Evolutionary conservation across 2,888 invertebrate genomes (phyloP), one percentile per base, ranked within the genome.

Genomic region (Chrysina gloriosa): DNA sequence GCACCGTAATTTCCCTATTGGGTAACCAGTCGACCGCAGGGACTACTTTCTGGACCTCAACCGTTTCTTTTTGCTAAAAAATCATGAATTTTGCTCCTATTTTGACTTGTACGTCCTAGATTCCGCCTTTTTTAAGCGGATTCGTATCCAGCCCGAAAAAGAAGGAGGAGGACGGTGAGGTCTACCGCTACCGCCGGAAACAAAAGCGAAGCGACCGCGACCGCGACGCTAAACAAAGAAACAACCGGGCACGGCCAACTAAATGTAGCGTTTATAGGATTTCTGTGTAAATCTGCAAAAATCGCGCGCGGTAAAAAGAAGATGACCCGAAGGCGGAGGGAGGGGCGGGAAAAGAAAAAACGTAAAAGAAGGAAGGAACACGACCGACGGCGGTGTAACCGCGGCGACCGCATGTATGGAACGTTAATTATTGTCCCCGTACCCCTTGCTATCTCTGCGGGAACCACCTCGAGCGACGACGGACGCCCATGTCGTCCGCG

Each of bases 221-320:
- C 50, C 27, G 27, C 25, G 48, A 50, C 48, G 48, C 50, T 21
- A 16, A 58, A 58, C 58, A 58, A 58, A 39, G 31, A 58, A 52
- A 31, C 23, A 58, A 58, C 39, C 42, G 39, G 58, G 23, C 58
- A 23, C 39, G 14, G 39, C 58, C 25, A 58, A 58, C 58, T 58
- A 58, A 58, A 58, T 58, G 58, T 36, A 58, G 39, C 58, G 39
- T 58, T 58, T 58, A 58, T 58, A 58, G 39, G 58, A 58, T 58
- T 58, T 58, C 58, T 58, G 58, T 58, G 58, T 39, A 58, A 58
- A 58, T 58, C 25, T 39, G 58, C 58, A 21, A 9, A 54, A 54
- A 34, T 34, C 54, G 39, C 39, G 36, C 34, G 58, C 42, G 39
- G 25, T 39, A 39, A 58, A 58, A 14, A 39, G 39, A 7, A 58